A percentile compares a stretch with the other conserved stretches of the same genome.
These are phyloP conservation scores for Steinernema carpocapsae DNA, from an alignment of 2,888 invertebrate genomes.

Conservation along the genomic window DNA sequence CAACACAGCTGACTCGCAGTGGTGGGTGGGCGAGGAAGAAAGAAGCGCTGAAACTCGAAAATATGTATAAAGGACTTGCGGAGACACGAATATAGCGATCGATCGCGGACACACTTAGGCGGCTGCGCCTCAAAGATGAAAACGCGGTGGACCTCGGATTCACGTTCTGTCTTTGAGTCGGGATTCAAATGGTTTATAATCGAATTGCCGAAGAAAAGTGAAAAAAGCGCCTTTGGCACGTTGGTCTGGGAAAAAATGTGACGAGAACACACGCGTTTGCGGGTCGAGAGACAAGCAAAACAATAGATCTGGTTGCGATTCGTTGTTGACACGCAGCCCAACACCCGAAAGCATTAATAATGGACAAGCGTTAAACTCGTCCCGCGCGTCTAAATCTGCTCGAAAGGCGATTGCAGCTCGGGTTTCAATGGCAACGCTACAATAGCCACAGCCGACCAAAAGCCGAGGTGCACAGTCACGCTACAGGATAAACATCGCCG, in stretches of 20 bases:
- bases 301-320: no score
- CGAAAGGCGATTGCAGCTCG: no score
- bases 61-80: conserved; percentile 6
- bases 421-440: no score
- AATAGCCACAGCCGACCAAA: no score
- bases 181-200: background rate
- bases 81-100: conserved; percentile 22
- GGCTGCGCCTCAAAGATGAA: background rate
- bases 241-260: background rate
- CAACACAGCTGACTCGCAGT: conserved; percentile 1
- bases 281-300: no score
- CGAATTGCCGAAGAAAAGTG: background rate
- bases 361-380: no score
- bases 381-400: no score
- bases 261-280: no score
- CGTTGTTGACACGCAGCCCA: no score
- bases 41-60: conserved; percentile 24
- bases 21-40: background rate
- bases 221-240: background rate
- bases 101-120: conserved; percentile 15
- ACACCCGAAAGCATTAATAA: no score
- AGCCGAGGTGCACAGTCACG: no score
- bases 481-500: no score
- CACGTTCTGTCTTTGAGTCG: background rate
- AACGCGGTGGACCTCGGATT: background rate